Percentiles rank a stretch among this genome's conserved stretches.
Evolutionary conservation across 2,888 invertebrate genomes (phyloP).

Genomic region (Ceriagrion tenellum): DNA sequence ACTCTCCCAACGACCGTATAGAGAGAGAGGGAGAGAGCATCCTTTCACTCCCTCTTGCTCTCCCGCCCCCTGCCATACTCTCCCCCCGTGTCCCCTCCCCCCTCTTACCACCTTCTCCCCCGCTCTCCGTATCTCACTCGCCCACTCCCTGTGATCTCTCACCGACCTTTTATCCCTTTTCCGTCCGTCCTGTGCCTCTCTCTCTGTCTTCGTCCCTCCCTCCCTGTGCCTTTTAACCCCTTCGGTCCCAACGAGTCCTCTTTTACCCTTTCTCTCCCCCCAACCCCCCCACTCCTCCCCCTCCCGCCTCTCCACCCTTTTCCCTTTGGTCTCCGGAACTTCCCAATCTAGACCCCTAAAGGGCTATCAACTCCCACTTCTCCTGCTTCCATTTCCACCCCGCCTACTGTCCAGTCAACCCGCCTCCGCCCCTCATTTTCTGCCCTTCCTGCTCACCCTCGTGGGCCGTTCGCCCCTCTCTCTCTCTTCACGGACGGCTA

Average conservation of each 20-base stretch:
- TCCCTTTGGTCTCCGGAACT: slow-evolving; percentile 58
- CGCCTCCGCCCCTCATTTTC: neutral
- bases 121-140: neutral
- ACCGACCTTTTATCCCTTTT: neutral
- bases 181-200: neutral
- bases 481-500: neutral
- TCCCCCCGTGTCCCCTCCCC: neutral
- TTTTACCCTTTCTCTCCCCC: neutral
- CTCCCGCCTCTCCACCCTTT: neutral
- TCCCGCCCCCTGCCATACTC: too few species aligned
- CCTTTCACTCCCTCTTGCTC: neutral
- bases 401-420: neutral
- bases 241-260: slow-evolving; percentile 25
- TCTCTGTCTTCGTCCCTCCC: neutral
- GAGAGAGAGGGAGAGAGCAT: too few species aligned
- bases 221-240: slow-evolving; percentile 15
- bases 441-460: neutral
- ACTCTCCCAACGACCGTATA: neutral
- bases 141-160: neutral
- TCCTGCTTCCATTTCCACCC: neutral
- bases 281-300: neutral
- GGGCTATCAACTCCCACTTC: slow-evolving; percentile 36
- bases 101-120: neutral
- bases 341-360: slow-evolving; percentile 67
- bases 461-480: neutral